Conservation (phyloP, 2,113 vertebrate genomes). For the Hypocryptadius cinnamomeus region DNA sequence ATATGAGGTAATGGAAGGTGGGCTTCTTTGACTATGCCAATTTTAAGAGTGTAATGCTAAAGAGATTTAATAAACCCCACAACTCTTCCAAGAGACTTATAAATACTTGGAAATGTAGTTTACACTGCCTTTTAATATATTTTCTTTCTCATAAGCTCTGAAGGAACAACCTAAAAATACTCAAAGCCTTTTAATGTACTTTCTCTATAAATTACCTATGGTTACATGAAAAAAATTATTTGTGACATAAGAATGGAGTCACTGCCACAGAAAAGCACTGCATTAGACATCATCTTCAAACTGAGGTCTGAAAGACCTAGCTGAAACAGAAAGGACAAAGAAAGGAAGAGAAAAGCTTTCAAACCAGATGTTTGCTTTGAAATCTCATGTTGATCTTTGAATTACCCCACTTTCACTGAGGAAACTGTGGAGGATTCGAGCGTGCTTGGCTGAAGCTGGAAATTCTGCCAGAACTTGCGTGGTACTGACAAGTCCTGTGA, state of each 20-base stretch:
- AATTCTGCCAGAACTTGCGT: not conserved
- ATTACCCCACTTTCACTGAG: not conserved
- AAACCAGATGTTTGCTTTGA: not conserved
- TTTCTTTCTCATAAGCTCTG: not conserved
- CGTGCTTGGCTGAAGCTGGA: not conserved
- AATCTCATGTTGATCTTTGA: not conserved
- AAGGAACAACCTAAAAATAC: not conserved
- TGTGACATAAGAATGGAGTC: not conserved
- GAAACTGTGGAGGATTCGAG: not conserved
- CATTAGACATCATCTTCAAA: not conserved
- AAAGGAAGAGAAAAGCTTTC: not conserved
- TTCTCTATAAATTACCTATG: not conserved
- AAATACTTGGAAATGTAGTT: not conserved
- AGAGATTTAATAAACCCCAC: not conserved
- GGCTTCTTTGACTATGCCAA: not conserved
- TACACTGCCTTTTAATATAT: not conserved
- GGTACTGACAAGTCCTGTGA: not conserved
- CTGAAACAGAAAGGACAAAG: not conserved
- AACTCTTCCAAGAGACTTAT: not conserved
- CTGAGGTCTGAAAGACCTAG: not conserved
- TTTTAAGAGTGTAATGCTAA: not conserved
- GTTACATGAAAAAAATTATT: not conserved
- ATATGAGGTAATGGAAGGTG: fast-evolving
- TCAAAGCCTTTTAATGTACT: not conserved
- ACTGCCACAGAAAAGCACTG: not conserved